Percentiles rank a stretch among this genome's conserved stretches.
Evolutionary conservation across 2,888 invertebrate species (phyloP).

Genomic region (Aspidiotus destructor): DNA sequence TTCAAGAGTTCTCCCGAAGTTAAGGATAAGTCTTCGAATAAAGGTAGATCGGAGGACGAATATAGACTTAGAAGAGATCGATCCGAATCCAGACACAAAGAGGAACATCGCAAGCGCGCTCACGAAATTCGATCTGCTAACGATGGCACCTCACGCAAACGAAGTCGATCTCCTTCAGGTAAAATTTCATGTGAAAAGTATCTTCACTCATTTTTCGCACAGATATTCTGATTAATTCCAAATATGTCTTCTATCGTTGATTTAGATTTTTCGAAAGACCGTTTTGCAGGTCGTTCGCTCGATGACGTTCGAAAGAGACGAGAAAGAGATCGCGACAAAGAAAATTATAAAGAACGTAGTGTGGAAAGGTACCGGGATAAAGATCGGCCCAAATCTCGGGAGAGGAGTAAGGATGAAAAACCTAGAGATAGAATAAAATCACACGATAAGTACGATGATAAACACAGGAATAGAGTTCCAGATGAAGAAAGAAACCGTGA

Average conservation of each 20-base stretch:
- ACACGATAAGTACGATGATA: slow-evolving; percentile 22
- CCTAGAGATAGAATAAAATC: slow-evolving; percentile 28
- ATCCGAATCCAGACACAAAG: slow-evolving; percentile 14
- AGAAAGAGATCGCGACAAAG: slow-evolving; percentile 31
- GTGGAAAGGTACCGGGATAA: slow-evolving; percentile 33
- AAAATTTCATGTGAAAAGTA: neutral
- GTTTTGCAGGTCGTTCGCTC: neutral
- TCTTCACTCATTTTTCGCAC: too few relatives aligned
- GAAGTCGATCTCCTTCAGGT: slow-evolving; percentile 27
- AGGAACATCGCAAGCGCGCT: slow-evolving; percentile 19
- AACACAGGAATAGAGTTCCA: slow-evolving; percentile 37
- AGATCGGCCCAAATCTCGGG: slow-evolving; percentile 28
- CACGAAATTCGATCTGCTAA: slow-evolving; percentile 6
- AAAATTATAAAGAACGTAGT: slow-evolving; percentile 30
- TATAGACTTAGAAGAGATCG: slow-evolving; percentile 2
- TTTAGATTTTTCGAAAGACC: slow-evolving; percentile 19
- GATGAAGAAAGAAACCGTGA: slow-evolving; percentile 39
- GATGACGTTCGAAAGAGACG: neutral
- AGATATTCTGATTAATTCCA: too few relatives aligned
- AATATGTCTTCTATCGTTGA: neutral
- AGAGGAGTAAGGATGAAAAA: slow-evolving; percentile 34
- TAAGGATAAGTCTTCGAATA: neutral
- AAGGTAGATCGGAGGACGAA: slow-evolving; percentile 5
- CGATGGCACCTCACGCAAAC: neutral
- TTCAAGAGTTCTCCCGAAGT: slow-evolving; percentile 3